Percentiles rank a stretch among this genome's conserved stretches.
phyloP scores from a whole-genome alignment of 2,113 vertebrate species.

The Perca flavescens region DNA sequence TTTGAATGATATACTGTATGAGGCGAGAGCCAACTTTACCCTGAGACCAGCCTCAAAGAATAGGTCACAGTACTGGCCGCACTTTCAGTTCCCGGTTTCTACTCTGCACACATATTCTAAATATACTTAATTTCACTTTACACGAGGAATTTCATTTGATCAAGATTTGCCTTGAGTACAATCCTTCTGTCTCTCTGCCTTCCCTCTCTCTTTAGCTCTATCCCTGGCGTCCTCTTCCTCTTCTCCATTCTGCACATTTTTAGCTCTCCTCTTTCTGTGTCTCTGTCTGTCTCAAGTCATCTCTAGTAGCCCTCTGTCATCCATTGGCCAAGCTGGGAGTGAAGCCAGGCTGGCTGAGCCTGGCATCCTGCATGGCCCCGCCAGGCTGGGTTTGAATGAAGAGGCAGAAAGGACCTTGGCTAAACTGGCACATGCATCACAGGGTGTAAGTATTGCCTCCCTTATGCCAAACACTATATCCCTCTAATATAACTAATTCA shows the following conservation, averaged over 20 bases:
- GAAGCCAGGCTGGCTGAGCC: slow-evolving; percentile 67
- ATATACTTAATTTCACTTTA: background rate
- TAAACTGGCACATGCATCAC: slow-evolving; percentile 74
- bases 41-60: background rate
- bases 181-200: background rate
- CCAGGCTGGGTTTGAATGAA: slow-evolving; percentile 64
- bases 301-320: slow-evolving; percentile 65
- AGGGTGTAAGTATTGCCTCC: slow-evolving; percentile 56
- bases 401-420: slow-evolving; percentile 69
- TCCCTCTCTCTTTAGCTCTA: background rate
- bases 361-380: slow-evolving; percentile 53
- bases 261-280: background rate
- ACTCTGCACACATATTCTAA: background rate
- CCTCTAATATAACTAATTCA: slow-evolving; percentile 77
- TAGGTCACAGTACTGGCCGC: background rate
- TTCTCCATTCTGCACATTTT: slow-evolving; percentile 34
- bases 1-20: background rate
- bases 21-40: background rate
- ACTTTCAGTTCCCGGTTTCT: background rate
- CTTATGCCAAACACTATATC: slow-evolving; percentile 69
- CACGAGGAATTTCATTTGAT: background rate
- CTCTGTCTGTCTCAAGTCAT: slow-evolving; percentile 53
- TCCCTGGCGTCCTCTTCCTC: background rate
- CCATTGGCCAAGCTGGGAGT: slow-evolving; percentile 71
- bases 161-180: background rate